These are phyloP conservation scores for Dicaeum eximium DNA, from an alignment of 2,113 vertebrate genomes.

Conservation along the genomic window DNA sequence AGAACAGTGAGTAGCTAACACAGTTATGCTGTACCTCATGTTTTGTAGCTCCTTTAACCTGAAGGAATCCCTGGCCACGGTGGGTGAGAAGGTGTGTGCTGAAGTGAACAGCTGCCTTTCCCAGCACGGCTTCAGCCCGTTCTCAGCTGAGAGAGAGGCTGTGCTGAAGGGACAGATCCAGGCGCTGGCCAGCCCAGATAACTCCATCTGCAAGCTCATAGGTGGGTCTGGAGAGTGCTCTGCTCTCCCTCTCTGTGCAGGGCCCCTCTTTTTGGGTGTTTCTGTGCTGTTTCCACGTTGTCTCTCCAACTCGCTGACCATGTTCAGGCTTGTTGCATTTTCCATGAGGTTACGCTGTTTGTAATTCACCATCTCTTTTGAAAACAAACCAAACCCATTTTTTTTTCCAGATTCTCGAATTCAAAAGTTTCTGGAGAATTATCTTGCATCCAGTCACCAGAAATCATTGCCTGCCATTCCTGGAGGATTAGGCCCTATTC, in stretches of 20 bases:
- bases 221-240: constrained; percentile 69
- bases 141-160: constrained; percentile 73
- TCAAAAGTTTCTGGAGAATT: constrained; percentile 82
- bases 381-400: neutral
- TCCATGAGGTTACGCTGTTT: fast-evolving
- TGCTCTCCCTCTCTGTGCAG: neutral
- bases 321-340: neutral
- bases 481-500: constrained; percentile 85
- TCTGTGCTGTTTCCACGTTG: neutral
- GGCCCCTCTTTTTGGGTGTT: neutral
- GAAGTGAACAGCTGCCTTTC: constrained; percentile 83
- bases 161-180: constrained; percentile 88
- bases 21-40: neutral
- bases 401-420: constrained; percentile 83
- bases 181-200: constrained; percentile 73
- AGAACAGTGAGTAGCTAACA: neutral
- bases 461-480: constrained; percentile 77
- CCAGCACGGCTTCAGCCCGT: constrained; percentile 78
- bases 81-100: constrained; percentile 86
- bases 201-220: constrained; percentile 86
- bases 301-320: neutral
- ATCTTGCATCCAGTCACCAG: constrained; percentile 79
- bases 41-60: constrained; percentile 78
- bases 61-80: constrained; percentile 78
- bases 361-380: neutral